Conservation (phyloP, 2,797 vertebrate genomes). For the Poeciliopsis turneri region DNA sequence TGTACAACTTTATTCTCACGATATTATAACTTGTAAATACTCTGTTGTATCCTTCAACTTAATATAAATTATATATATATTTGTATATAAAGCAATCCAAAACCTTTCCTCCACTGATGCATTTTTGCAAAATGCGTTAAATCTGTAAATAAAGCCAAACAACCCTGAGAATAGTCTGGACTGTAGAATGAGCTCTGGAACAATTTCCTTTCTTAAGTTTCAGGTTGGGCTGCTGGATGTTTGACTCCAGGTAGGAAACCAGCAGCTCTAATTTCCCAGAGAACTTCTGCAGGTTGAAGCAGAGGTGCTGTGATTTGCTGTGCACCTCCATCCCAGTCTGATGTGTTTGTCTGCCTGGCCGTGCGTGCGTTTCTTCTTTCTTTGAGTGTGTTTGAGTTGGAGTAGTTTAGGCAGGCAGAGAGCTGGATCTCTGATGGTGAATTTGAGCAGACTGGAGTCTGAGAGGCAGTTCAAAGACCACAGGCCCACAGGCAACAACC, state of each 20-base stretch:
- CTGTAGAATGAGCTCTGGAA: conserved; percentile 9
- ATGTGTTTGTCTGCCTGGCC: conserved; percentile 19
- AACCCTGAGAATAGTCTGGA: background rate
- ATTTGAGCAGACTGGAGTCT: conserved; percentile 79
- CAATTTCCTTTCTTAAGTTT: conserved; percentile 34
- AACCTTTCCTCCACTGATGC: background rate
- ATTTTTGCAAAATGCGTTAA: background rate
- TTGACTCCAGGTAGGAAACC: conserved; percentile 36
- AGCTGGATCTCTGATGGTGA: conserved; percentile 75
- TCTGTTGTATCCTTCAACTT: too few species aligned
- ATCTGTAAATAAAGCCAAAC: background rate
- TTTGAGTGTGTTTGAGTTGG: conserved; percentile 69
- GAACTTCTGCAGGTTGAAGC: conserved; percentile 50
- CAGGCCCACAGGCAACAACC: conserved; percentile 79
- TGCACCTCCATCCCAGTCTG: conserved; percentile 26
- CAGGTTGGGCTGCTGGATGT: conserved; percentile 14
- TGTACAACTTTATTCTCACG: too few species aligned
- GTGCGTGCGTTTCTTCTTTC: conserved; percentile 56
- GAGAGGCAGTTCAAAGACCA: conserved; percentile 81
- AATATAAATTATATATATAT: too few species aligned
- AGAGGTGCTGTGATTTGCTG: conserved; percentile 28
- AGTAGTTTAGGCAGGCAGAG: conserved; percentile 72
- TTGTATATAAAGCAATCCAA: background rate
- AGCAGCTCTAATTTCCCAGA: conserved; percentile 41
- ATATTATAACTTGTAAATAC: too few species aligned